A percentile compares a stretch with the other conserved stretches of the same genome.
phyloP scores from a whole-genome alignment of 2,797 vertebrate genomes.

The Syngnathus acus region DNA sequence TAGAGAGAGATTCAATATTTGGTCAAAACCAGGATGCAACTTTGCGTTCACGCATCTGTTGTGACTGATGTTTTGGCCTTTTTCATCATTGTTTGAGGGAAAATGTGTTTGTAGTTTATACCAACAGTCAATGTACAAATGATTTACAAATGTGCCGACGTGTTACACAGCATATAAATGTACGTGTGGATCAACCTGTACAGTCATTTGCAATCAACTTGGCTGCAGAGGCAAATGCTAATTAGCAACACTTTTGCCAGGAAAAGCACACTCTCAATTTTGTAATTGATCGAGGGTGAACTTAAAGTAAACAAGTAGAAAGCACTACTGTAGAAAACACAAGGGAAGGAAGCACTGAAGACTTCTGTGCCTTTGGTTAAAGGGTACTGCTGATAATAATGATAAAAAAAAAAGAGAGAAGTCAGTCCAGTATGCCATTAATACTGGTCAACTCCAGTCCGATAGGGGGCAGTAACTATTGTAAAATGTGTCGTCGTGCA shows the following conservation, averaged over 20 bases:
- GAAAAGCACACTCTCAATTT: constrained; percentile 33
- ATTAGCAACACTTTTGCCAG: constrained; percentile 40
- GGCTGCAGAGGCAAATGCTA: constrained; percentile 46
- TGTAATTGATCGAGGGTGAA: constrained; percentile 48
- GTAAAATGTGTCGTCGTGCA: not conserved
- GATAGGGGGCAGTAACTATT: not conserved
- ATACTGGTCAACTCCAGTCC: not conserved
- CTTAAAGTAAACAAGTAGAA: constrained; percentile 50
- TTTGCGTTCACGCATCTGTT: constrained; percentile 44
- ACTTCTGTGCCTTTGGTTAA: constrained; percentile 56
- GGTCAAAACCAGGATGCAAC: constrained; percentile 55
- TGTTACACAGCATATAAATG: not conserved
- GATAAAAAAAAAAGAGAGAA: not conserved
- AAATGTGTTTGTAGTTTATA: not conserved
- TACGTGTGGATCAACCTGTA: constrained; percentile 13
- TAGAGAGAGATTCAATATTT: constrained; percentile 61
- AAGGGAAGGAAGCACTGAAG: constrained; percentile 11
- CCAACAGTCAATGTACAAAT: not conserved
- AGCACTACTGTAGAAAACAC: constrained; percentile 41
- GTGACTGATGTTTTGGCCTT: constrained; percentile 42
- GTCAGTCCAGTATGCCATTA: not conserved
- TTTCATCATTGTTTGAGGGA: not conserved
- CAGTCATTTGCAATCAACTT: constrained; percentile 45
- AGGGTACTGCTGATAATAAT: not conserved
- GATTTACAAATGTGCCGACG: not conserved